These are phyloP conservation scores for Monomorium pharaonis DNA, from an alignment of 1,140 invertebrate genomes.

Conservation along the genomic window DNA sequence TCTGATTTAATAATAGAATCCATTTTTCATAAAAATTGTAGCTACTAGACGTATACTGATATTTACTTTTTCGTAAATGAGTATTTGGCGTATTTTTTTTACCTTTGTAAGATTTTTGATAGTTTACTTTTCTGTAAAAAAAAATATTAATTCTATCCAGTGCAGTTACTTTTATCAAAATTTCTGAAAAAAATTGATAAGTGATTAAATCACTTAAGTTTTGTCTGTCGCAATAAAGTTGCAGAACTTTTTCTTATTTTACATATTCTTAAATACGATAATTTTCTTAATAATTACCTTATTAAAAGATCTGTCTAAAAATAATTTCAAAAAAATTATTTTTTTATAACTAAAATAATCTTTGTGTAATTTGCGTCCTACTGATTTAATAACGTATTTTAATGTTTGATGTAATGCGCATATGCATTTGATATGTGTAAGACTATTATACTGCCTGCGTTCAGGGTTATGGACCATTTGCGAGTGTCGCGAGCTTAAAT, in stretches of 20 bases:
- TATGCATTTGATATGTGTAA: too few relatives aligned
- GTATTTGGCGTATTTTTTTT: too few relatives aligned
- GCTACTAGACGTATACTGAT: background rate
- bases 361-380: conserved; percentile 10
- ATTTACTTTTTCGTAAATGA: background rate
- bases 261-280: background rate
- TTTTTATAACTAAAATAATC: background rate
- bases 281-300: background rate
- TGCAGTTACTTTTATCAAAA: background rate
- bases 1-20: background rate
- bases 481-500: too few relatives aligned
- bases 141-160: background rate
- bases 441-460: too few relatives aligned
- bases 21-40: background rate
- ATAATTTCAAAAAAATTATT: background rate
- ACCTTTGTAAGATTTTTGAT: too few relatives aligned
- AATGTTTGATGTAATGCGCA: too few relatives aligned
- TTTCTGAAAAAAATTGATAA: background rate
- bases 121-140: too few relatives aligned
- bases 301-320: too few relatives aligned
- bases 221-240: background rate
- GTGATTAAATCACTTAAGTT: background rate
- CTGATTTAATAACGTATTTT: conserved; percentile 24
- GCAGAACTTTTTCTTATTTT: background rate
- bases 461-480: too few relatives aligned